Evolutionary conservation across 2,888 invertebrate genomes (phyloP).

Genomic region (Calameuta idolon): DNA sequence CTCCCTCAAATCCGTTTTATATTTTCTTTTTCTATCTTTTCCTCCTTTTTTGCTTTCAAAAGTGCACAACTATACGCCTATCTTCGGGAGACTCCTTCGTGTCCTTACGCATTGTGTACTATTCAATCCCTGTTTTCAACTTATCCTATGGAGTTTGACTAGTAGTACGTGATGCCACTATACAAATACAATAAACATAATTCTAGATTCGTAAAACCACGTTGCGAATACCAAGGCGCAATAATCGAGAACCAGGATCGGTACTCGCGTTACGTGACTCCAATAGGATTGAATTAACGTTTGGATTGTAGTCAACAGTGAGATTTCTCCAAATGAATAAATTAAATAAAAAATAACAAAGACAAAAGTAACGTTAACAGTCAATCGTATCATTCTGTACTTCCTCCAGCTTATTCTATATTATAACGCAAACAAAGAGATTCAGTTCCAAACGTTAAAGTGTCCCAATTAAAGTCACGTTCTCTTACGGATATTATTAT

Average conservation of each 20-base stretch:
- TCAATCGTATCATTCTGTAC: not conserved
- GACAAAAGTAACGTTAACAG: not conserved
- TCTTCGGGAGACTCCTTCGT: not conserved
- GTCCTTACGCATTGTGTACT: constrained; percentile 42
- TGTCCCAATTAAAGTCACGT: not conserved
- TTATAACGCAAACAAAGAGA: not conserved
- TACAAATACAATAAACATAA: constrained; percentile 32
- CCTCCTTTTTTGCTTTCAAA: not conserved
- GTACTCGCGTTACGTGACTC: constrained; percentile 13
- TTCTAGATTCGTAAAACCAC: constrained; percentile 11
- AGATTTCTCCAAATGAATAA: not conserved
- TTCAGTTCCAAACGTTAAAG: not conserved
- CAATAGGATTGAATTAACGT: not conserved
- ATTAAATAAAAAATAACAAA: not conserved
- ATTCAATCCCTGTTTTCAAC: constrained; percentile 55
- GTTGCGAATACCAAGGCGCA: constrained; percentile 11
- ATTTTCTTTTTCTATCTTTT: not conserved
- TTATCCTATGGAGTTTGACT: constrained; percentile 59
- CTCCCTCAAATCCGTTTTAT: constrained; percentile 14
- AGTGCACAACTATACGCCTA: not conserved
- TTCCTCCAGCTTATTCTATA: not conserved
- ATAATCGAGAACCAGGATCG: constrained; percentile 7
- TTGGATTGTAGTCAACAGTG: not conserved
- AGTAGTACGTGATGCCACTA: constrained; percentile 54
- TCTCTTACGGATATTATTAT: not conserved